Percentiles rank a stretch among this genome's conserved stretches.
These are phyloP conservation scores for Eulemur rubriventer DNA, from an alignment of 2,797 vertebrate species.

Conservation along the genomic window DNA sequence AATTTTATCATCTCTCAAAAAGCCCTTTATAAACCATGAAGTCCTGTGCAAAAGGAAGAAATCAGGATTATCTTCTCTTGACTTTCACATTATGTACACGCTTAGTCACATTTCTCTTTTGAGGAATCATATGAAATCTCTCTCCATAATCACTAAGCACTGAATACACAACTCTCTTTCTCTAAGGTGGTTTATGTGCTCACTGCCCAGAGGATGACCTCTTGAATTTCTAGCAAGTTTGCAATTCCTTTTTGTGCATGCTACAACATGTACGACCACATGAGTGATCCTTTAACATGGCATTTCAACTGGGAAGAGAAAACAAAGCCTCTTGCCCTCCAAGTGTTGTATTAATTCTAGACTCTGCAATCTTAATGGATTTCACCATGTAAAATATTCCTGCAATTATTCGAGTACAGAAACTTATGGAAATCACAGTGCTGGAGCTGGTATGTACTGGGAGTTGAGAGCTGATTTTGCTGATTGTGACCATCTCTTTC, in stretches of 20 bases:
- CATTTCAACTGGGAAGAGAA: conserved; percentile 22
- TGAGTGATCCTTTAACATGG: background rate
- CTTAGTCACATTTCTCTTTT: background rate
- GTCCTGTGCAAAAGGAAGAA: background rate
- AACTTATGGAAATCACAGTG: background rate
- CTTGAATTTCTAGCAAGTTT: conserved; percentile 44
- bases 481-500: background rate
- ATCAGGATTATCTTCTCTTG: background rate
- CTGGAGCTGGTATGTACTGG: background rate
- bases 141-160: background rate
- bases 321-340: background rate
- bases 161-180: background rate
- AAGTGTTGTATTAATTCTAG: background rate
- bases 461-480: background rate
- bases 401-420: background rate
- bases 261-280: background rate
- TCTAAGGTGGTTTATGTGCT: background rate
- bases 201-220: background rate
- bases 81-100: background rate
- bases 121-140: background rate
- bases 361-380: background rate
- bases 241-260: background rate
- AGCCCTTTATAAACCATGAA: background rate
- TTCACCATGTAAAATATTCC: background rate
- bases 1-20: background rate